These are phyloP conservation scores for Phortica okadai DNA, from an alignment of 2,888 invertebrate genomes.

Conservation along the genomic window DNA sequence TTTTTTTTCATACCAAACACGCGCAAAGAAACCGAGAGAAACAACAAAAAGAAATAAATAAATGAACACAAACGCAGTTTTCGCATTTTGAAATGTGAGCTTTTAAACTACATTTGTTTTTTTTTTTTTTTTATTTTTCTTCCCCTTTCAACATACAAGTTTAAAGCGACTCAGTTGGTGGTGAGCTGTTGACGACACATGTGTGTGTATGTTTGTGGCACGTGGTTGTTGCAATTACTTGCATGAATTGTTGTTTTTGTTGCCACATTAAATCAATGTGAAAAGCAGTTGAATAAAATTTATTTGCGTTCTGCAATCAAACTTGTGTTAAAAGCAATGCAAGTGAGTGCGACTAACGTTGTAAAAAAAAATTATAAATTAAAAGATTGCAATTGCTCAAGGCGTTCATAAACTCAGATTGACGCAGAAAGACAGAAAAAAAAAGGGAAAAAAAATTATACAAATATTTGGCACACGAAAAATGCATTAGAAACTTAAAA, in stretches of 20 bases:
- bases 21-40: not conserved
- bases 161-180: not conserved
- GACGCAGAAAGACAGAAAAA: not conserved
- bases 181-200: not conserved
- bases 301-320: not conserved
- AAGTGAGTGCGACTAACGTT: not conserved
- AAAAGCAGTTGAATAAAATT: not conserved
- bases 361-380: not conserved
- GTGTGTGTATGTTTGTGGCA: not conserved
- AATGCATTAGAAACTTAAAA: slow-evolving; percentile 19
- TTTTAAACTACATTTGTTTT: not conserved
- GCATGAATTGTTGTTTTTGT: not conserved
- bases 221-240: not conserved
- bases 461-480: slow-evolving; percentile 1
- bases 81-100: not conserved
- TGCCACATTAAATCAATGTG: not conserved
- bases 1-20: not conserved
- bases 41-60: not conserved
- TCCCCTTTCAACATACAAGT: not conserved
- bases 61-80: not conserved
- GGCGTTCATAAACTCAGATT: not conserved
- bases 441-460: not conserved
- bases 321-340: not conserved
- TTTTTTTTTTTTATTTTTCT: not conserved
- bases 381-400: not conserved